Evolutionary conservation across 2,888 invertebrate genomes (phyloP).

Genomic region (Nymphalis polychloros): DNA sequence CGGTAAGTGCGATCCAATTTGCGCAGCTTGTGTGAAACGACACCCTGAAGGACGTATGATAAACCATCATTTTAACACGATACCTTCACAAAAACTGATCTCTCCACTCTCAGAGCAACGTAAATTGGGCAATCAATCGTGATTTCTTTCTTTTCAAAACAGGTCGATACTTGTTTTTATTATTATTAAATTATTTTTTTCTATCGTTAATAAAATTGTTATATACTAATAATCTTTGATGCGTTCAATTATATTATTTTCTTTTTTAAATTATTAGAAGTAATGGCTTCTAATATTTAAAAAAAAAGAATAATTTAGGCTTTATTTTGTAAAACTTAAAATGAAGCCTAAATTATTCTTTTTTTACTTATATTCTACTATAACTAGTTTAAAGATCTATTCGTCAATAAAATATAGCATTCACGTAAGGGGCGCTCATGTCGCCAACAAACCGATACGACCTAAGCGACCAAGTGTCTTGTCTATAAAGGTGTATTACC

Average conservation of each 20-base stretch:
- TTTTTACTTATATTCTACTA: too few species aligned
- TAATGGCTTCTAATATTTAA: too few species aligned
- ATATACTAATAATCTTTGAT: too few species aligned
- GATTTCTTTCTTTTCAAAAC: constrained; percentile 56
- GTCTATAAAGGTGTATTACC: constrained; percentile 57
- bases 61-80: constrained; percentile 51
- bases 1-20: constrained; percentile 53
- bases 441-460: constrained; percentile 17
- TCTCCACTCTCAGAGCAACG: constrained; percentile 48
- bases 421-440: constrained; percentile 11
- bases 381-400: too few species aligned
- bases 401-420: neutral
- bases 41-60: constrained; percentile 51
- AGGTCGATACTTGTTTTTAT: constrained; percentile 43
- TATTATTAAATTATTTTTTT: too few species aligned
- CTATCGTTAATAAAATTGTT: too few species aligned
- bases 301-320: too few species aligned
- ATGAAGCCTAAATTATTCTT: too few species aligned
- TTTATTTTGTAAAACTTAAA: too few species aligned
- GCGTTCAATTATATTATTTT: too few species aligned
- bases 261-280: too few species aligned
- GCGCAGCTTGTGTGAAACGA: constrained; percentile 49
- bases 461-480: constrained; percentile 35
- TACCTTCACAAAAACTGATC: constrained; percentile 41
- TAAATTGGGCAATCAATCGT: constrained; percentile 66